These are phyloP conservation scores for Pachliopta kotzebuea DNA, from an alignment of 2,888 invertebrate genomes.

Conservation along the genomic window DNA sequence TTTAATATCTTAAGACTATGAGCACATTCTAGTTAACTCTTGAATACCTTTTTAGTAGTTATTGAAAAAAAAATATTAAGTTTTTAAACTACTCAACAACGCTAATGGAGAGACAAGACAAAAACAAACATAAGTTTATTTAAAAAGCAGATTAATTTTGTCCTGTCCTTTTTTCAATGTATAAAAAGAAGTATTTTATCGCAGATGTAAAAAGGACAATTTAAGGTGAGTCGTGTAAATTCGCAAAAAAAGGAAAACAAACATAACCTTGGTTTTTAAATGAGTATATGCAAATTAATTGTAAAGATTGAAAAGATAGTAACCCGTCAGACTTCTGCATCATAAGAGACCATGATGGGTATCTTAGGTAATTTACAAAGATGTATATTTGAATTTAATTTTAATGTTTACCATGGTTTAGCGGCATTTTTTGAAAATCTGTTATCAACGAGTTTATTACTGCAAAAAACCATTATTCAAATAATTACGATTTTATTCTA, in stretches of 20 bases:
- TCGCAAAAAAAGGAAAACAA: not conserved
- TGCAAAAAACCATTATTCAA: too few relatives aligned
- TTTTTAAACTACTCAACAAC: too few relatives aligned
- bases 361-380: slow-evolving; percentile 7
- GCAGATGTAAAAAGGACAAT: not conserved
- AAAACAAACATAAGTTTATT: too few relatives aligned
- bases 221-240: not conserved
- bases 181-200: not conserved
- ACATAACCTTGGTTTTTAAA: not conserved
- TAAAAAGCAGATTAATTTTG: too few relatives aligned
- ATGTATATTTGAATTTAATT: not conserved
- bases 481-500: too few relatives aligned
- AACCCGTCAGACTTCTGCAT: not conserved
- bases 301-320: slow-evolving; percentile 10
- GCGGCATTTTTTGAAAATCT: not conserved
- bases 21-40: too few relatives aligned
- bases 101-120: too few relatives aligned
- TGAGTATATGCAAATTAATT: not conserved
- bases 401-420: not conserved
- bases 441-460: not conserved
- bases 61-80: too few relatives aligned
- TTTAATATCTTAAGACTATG: too few relatives aligned
- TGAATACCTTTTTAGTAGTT: too few relatives aligned
- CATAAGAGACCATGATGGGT: slow-evolving; percentile 3
- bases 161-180: not conserved